phyloP scores from a whole-genome alignment of 1,140 invertebrate genomes.

The Ostrea edulis region DNA sequence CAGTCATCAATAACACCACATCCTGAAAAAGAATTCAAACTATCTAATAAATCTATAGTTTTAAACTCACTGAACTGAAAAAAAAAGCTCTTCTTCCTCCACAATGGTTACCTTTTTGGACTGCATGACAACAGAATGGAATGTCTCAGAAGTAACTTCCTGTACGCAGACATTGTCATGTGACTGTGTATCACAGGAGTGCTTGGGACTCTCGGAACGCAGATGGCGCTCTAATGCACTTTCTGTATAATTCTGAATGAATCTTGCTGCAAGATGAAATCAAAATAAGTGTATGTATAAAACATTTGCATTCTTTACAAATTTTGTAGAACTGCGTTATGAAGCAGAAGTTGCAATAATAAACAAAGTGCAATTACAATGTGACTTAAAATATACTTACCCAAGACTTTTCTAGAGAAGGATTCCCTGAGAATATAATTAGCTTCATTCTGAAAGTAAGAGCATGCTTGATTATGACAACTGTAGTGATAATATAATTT shows the following conservation, averaged over 20 bases:
- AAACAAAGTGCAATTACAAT: too few relatives aligned
- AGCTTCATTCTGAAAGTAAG: slow-evolving; percentile 83
- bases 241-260: slow-evolving; percentile 84
- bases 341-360: too few relatives aligned
- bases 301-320: not conserved
- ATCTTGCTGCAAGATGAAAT: slow-evolving; percentile 78
- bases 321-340: too few relatives aligned
- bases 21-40: slow-evolving; percentile 81
- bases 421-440: slow-evolving; percentile 84
- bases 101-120: slow-evolving; percentile 57
- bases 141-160: slow-evolving; percentile 80
- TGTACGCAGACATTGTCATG: slow-evolving; percentile 78
- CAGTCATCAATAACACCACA: slow-evolving; percentile 86
- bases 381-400: slow-evolving; percentile 52
- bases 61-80: not conserved
- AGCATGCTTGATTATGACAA: not conserved
- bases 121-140: slow-evolving; percentile 74
- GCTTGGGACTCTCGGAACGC: slow-evolving; percentile 79
- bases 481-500: not conserved
- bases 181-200: slow-evolving; percentile 39
- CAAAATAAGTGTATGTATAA: slow-evolving; percentile 14
- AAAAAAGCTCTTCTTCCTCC: not conserved
- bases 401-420: slow-evolving; percentile 82
- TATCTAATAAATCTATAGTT: not conserved
- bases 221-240: slow-evolving; percentile 80